Base-by-base conservation (phyloP, 2,113 vertebrate species). In the Ancistrus triradiatus region DNA sequence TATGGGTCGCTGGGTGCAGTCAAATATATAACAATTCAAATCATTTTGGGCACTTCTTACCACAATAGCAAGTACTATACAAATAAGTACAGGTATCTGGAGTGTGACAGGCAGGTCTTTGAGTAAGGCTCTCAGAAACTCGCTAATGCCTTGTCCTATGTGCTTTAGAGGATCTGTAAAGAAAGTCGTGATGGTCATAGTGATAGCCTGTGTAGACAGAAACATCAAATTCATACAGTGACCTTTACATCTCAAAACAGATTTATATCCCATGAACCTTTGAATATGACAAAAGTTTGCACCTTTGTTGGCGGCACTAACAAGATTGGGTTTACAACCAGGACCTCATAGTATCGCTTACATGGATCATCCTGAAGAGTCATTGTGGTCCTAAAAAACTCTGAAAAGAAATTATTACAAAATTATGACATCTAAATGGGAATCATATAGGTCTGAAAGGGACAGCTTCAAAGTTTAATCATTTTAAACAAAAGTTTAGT, bases 261-360 rank as follows among this genome's bases (percentile, higher is more conserved):
- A 17, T 17, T 31, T 35, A 1, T 1, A 43, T 50, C 10, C 17
- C 2, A 58, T 27, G 6, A 27, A 24, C 3, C 40, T 0, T 33
- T 15, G 19, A 52, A 3, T 7, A 38, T 5, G 7, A 44, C 58
- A 52, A 7, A 8, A 37, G n/a, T 25, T 5, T 44, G 15, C 84
- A 95, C 95, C 89, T 95, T 98, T 17, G 85, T 91, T 24, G 94
- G 95, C n/a, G 95, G 88, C 28, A 98, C 95, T 51, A 94, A 66
- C 79, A 90, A 81, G 61, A 92, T 69, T 0, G 96, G 95, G 74
- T 95, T 90, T 62, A 98, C 87, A n/a, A 95, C 4, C 2, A 98
- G 68, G 11, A 81, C 78, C 77, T 98, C 90, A 18, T 94, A 93
- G 69, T 96, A 97, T 58, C 80, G 89, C 79, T 91, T 87, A 79